A percentile compares a stretch with the other conserved stretches of the same genome.
Conservation (phyloP, 2,888 invertebrate genomes). For the Rhagonycha fulva region DNA sequence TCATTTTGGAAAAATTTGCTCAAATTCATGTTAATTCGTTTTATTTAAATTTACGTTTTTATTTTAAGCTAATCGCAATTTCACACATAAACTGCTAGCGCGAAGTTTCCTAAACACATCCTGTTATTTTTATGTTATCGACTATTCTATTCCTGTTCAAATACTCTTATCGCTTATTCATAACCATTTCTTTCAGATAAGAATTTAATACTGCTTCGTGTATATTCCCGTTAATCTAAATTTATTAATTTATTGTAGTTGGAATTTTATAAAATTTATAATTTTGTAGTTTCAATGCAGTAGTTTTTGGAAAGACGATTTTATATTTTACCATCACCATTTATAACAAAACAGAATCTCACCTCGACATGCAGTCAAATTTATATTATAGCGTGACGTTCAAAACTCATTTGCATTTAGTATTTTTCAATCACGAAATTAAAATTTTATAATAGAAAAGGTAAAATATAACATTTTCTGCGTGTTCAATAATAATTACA, state of each 20-base stretch:
- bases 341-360: background rate
- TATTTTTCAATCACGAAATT: background rate
- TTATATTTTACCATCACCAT: background rate
- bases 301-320: background rate
- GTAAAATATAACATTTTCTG: background rate
- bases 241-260: background rate
- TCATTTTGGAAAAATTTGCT: background rate
- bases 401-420: background rate
- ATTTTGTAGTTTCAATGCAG: background rate
- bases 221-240: background rate
- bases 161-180: slow-evolving; percentile 8
- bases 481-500: background rate
- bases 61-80: background rate
- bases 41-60: background rate
- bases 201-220: background rate
- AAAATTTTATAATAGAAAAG: background rate
- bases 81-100: background rate
- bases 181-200: slow-evolving; percentile 22
- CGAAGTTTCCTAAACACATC: background rate
- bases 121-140: slow-evolving; percentile 11
- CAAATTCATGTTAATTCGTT: background rate
- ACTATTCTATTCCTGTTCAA: slow-evolving; percentile 14
- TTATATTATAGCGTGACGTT: background rate
- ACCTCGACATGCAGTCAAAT: background rate
- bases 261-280: background rate